These are phyloP conservation scores for Drosophila peninsularis DNA, from an alignment of 2,888 invertebrate species.

Conservation along the genomic window DNA sequence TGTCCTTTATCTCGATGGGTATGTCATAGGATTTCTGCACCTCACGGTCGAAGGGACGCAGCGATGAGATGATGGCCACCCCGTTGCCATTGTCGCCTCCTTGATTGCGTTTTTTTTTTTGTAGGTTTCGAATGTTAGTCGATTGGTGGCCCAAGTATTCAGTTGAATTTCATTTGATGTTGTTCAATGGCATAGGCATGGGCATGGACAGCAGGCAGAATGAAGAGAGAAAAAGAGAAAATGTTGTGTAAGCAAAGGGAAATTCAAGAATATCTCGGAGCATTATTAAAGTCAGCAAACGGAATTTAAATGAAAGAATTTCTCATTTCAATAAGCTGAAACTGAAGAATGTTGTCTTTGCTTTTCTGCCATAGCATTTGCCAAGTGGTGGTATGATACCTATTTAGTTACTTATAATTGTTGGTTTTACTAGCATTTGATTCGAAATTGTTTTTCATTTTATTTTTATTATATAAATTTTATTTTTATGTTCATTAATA, in stretches of 20 bases:
- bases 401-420: not conserved
- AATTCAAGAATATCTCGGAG: slow-evolving; percentile 11
- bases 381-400: not conserved
- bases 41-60: slow-evolving; percentile 96
- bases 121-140: slow-evolving; percentile 6
- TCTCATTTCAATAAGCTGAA: slow-evolving; percentile 12
- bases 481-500: not conserved
- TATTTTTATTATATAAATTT: too few species aligned
- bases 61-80: slow-evolving; percentile 97
- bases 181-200: slow-evolving; percentile 10
- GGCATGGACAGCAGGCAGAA: slow-evolving; percentile 5
- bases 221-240: slow-evolving; percentile 5
- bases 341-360: not conserved
- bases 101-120: slow-evolving; percentile 83
- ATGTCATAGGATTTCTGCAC: slow-evolving; percentile 97
- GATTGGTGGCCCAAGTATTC: slow-evolving; percentile 31
- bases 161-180: slow-evolving; percentile 43
- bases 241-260: slow-evolving; percentile 19
- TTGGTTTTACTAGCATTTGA: too few species aligned
- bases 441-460: too few species aligned
- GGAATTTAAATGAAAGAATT: slow-evolving; percentile 7
- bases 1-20: slow-evolving; percentile 98
- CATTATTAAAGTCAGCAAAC: slow-evolving; percentile 21
- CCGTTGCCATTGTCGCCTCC: slow-evolving; percentile 98
- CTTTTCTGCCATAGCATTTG: not conserved